Evolutionary conservation across 2,113 vertebrate species (phyloP).

Genomic region (Carassius carassius): DNA sequence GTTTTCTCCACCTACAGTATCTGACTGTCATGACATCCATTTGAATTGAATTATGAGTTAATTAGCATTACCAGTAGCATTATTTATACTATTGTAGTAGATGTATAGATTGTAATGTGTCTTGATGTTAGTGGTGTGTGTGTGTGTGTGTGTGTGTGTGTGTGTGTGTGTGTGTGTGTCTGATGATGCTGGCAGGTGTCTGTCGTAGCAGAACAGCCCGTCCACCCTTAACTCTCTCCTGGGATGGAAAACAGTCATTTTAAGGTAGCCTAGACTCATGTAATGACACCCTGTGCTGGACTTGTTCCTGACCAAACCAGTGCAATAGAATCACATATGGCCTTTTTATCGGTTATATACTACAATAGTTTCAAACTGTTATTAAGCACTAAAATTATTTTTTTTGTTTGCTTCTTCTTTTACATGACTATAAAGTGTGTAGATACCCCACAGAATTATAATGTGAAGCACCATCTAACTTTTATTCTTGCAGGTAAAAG

Average conservation of each 20-base stretch:
- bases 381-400: background rate
- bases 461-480: background rate
- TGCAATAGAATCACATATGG: background rate
- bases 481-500: background rate
- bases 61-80: background rate
- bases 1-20: background rate
- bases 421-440: background rate
- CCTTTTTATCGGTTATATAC: background rate
- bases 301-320: background rate
- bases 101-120: background rate
- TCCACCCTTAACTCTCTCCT: background rate
- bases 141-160: conserved; percentile 23
- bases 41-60: background rate
- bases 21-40: background rate
- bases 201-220: conserved; percentile 2
- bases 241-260: conserved; percentile 11
- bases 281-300: background rate
- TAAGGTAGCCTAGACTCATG: background rate
- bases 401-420: background rate
- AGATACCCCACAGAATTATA: background rate
- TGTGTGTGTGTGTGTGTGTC: conserved; percentile 13
- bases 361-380: background rate
- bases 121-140: conserved; percentile 8
- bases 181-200: conserved; percentile 29
- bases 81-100: background rate